Evolutionary conservation across 37 sponge, comb jelly and placozoan species (phyloP).

Genomic region (Mnemiopsis leidyi): DNA sequence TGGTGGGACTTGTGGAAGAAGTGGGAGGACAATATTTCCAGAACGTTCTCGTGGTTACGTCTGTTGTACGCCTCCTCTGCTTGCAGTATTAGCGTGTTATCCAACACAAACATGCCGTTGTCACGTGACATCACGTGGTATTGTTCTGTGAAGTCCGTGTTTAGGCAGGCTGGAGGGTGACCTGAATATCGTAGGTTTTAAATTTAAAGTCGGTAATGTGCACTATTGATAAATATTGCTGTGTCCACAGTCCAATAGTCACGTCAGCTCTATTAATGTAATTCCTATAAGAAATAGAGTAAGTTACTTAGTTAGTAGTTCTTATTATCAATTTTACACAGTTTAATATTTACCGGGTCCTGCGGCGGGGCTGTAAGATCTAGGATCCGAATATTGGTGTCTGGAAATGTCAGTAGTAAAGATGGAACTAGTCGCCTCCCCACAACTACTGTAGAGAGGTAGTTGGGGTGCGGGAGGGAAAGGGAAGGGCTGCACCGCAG

Average conservation of each 20-base stretch:
- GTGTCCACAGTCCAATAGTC: too few species aligned
- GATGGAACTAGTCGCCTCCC: neutral
- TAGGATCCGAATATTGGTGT: neutral
- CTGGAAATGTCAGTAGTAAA: neutral
- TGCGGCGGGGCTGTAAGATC: neutral
- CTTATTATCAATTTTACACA: too few species aligned
- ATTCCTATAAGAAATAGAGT: too few species aligned
- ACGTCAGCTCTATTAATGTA: too few species aligned
- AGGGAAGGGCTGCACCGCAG: neutral
- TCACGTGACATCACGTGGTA: neutral
- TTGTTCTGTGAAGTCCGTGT: neutral
- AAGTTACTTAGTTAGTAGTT: too few species aligned
- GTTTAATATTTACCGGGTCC: neutral
- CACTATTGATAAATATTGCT: too few species aligned
- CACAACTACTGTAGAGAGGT: constrained; percentile 16
- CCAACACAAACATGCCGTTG: neutral
- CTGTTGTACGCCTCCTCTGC: constrained; percentile 63
- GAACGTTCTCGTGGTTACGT: constrained; percentile 1
- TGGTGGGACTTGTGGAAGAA: constrained; percentile 48
- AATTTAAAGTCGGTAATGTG: neutral
- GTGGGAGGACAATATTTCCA: neutral
- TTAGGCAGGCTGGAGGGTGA: neutral
- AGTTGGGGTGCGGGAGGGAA: neutral
- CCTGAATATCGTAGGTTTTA: too few species aligned
- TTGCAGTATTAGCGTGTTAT: constrained; percentile 7